Evolutionary conservation across 2,888 invertebrate species (phyloP).

Genomic region (Parthenolecanium corni): DNA sequence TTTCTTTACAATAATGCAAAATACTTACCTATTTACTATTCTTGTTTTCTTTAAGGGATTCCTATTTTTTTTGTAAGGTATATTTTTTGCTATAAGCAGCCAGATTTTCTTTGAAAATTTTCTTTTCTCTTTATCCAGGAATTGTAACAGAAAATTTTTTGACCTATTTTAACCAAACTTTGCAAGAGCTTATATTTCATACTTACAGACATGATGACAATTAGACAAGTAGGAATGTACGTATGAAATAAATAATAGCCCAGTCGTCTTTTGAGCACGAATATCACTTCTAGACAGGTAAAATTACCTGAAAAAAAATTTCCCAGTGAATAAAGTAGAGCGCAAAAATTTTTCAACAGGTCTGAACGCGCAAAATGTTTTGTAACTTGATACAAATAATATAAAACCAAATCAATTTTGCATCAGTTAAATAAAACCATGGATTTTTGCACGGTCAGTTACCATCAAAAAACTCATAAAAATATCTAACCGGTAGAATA

Average conservation of each 20-base stretch:
- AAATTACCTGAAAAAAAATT: slow-evolving; percentile 58
- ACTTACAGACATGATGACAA: slow-evolving; percentile 86
- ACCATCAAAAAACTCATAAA: background rate
- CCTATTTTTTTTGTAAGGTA: too few relatives aligned
- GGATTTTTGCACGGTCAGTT: too few relatives aligned
- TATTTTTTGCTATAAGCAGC: too few relatives aligned
- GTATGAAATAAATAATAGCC: slow-evolving; percentile 90
- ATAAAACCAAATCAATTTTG: background rate
- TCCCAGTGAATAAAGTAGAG: background rate
- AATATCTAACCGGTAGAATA: slow-evolving; percentile 67
- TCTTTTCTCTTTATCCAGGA: too few relatives aligned
- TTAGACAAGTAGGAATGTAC: slow-evolving; percentile 84
- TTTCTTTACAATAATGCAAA: too few relatives aligned
- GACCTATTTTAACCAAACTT: too few relatives aligned
- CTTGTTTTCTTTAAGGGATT: too few relatives aligned
- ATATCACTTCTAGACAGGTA: slow-evolving; percentile 81
- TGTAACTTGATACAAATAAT: background rate
- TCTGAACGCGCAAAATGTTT: too few relatives aligned
- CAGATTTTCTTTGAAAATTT: too few relatives aligned
- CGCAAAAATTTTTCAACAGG: background rate
- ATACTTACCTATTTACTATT: too few relatives aligned
- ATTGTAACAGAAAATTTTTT: too few relatives aligned
- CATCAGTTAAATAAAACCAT: background rate
- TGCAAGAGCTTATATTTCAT: background rate
- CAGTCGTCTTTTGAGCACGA: slow-evolving; percentile 73